These are phyloP conservation scores for Agriopis aurantiaria DNA, from an alignment of 2,888 invertebrate species.

Conservation along the genomic window DNA sequence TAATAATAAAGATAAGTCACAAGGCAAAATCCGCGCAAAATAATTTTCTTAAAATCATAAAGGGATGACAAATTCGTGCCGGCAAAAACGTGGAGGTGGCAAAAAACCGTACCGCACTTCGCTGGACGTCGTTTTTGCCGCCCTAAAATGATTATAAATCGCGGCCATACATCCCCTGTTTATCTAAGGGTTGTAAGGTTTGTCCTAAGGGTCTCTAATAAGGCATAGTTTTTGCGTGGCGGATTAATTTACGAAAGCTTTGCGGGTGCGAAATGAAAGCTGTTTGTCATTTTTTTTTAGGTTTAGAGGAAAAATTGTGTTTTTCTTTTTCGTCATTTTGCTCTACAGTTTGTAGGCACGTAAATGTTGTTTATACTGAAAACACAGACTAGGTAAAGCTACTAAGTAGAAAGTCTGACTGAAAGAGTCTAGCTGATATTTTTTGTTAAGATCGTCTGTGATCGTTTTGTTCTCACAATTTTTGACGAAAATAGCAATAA, in stretches of 20 bases:
- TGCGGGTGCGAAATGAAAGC: conserved; percentile 51
- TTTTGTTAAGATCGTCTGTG: no score
- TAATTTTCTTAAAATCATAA: conserved; percentile 73
- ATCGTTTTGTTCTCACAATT: no score
- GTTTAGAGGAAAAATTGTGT: conserved; percentile 38
- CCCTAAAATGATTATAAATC: conserved; percentile 82
- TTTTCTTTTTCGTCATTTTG: conserved; percentile 1
- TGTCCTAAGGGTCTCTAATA: conserved; percentile 72
- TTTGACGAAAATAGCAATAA: no score
- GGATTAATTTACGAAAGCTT: conserved; percentile 69
- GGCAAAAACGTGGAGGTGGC: conserved; percentile 52
- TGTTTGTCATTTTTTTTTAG: conserved; percentile 55
- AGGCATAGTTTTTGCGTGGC: conserved; percentile 76
- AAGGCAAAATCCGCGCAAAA: conserved; percentile 43
- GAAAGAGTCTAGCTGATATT: background rate
- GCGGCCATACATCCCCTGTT: conserved; percentile 78
- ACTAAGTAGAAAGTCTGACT: no score
- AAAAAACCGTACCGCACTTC: conserved; percentile 55
- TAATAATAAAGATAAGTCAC: background rate
- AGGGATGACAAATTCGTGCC: conserved; percentile 30
- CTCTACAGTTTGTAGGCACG: background rate
- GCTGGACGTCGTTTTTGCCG: conserved; percentile 66
- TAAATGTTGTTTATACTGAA: background rate
- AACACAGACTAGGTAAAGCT: no score
- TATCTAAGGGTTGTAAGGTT: conserved; percentile 68